Percentiles rank a stretch among this genome's conserved stretches.
These are phyloP conservation scores for Pediacus dermestoides DNA, from an alignment of 2,888 invertebrate genomes.

Conservation along the genomic window DNA sequence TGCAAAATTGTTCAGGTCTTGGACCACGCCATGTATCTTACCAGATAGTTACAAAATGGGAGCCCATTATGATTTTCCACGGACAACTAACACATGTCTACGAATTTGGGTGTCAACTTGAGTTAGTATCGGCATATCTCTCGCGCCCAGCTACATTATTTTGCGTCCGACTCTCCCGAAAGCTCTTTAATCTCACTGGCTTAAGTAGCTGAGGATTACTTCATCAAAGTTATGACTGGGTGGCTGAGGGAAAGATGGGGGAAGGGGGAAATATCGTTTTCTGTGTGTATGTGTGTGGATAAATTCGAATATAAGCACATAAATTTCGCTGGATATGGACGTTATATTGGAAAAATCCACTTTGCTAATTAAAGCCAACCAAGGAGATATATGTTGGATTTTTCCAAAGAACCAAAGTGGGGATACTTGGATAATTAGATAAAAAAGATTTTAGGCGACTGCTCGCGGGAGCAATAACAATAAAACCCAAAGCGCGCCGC, in stretches of 20 bases:
- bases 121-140: slow-evolving; percentile 51
- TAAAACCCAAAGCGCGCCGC: too few relatives aligned
- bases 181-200: slow-evolving; percentile 50
- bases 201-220: slow-evolving; percentile 50
- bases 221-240: slow-evolving; percentile 49
- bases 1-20: slow-evolving; percentile 29
- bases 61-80: slow-evolving; percentile 43
- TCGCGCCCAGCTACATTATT: slow-evolving; percentile 38
- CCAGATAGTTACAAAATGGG: slow-evolving; percentile 17
- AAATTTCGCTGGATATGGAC: too few relatives aligned
- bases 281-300: too few relatives aligned
- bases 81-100: slow-evolving; percentile 49
- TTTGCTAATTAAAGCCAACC: too few relatives aligned
- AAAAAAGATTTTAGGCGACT: too few relatives aligned
- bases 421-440: too few relatives aligned
- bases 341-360: too few relatives aligned
- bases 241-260: slow-evolving; percentile 4
- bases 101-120: slow-evolving; percentile 49
- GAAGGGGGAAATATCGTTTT: not conserved
- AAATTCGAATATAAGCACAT: too few relatives aligned
- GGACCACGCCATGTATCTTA: slow-evolving; percentile 42
- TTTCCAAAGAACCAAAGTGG: too few relatives aligned
- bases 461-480: too few relatives aligned
- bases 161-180: slow-evolving; percentile 39
- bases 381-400: too few relatives aligned